phyloP scores from a whole-genome alignment of 1,140 invertebrate species.

The Tyrophagus putrescentiae region DNA sequence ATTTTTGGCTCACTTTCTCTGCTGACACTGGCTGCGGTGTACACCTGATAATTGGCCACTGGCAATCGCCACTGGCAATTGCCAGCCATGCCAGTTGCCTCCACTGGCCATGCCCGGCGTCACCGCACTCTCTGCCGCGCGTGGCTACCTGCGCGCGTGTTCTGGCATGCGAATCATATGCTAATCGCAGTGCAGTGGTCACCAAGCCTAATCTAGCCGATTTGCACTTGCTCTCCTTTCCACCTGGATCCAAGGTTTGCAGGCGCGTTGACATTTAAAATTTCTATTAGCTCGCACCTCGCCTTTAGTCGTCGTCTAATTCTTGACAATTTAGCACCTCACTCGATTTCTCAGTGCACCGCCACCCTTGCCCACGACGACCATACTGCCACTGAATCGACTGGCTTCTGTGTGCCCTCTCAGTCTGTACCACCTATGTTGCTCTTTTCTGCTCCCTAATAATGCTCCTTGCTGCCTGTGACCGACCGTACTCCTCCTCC shows the following conservation, averaged over 20 bases:
- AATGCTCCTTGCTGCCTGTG: background rate
- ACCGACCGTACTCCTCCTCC: background rate
- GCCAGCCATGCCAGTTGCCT: no score
- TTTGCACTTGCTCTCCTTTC: constrained; percentile 8
- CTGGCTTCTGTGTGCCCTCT: background rate
- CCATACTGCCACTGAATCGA: background rate
- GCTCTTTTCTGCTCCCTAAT: background rate
- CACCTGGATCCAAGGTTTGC: constrained; percentile 3
- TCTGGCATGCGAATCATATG: constrained; percentile 12
- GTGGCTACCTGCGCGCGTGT: background rate
- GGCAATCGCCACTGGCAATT: no score
- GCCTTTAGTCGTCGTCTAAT: no score
- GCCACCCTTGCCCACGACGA: background rate
- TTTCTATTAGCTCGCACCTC: background rate
- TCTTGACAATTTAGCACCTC: background rate
- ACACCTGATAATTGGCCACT: no score
- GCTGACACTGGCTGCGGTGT: no score
- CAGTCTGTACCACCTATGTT: no score
- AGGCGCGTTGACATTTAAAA: background rate
- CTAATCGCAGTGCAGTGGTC: constrained; percentile 9
- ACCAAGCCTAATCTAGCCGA: background rate
- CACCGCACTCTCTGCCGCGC: background rate
- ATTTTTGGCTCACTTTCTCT: no score
- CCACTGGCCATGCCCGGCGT: background rate
- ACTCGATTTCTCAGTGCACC: background rate